phyloP scores from a whole-genome alignment of 1,140 invertebrate species.

The Ips nitidus region DNA sequence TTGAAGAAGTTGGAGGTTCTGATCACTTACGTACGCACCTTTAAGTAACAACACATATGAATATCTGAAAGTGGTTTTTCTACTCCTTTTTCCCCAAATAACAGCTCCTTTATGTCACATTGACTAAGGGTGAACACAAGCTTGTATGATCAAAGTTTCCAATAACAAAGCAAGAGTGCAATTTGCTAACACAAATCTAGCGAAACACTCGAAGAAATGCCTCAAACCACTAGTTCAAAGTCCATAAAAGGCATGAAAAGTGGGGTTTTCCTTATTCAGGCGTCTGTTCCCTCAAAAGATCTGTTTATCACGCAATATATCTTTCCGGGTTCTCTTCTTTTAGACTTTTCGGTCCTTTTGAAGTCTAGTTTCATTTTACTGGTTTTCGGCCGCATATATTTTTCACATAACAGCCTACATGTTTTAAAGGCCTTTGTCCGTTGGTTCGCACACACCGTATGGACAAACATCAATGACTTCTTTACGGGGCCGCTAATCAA shows the following conservation, averaged over 20 bases:
- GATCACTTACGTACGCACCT: no score
- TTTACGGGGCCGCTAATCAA: neutral
- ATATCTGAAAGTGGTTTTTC: no score
- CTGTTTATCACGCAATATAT: slow-evolving; percentile 38
- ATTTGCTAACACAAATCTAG: slow-evolving; percentile 8
- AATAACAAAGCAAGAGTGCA: slow-evolving; percentile 11
- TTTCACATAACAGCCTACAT: slow-evolving; percentile 2
- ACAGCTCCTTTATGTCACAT: neutral
- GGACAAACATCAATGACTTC: neutral
- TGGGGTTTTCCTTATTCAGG: slow-evolving; percentile 27
- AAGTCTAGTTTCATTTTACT: slow-evolving; percentile 11
- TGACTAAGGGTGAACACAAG: no score
- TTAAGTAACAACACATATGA: no score
- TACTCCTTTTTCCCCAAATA: neutral
- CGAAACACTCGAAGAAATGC: slow-evolving; percentile 20
- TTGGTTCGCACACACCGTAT: neutral
- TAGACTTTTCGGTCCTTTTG: slow-evolving; percentile 13
- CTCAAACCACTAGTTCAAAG: neutral
- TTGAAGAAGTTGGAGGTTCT: no score
- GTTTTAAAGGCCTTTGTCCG: slow-evolving; percentile 6
- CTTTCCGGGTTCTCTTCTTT: slow-evolving; percentile 15
- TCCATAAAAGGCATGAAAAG: slow-evolving; percentile 22
- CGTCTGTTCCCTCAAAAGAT: slow-evolving; percentile 24
- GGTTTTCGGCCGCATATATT: slow-evolving; percentile 5
- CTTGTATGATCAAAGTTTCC: slow-evolving; percentile 9